Evolutionary conservation across 2,888 invertebrate genomes (phyloP).

Genomic region (Phengaris arion): DNA sequence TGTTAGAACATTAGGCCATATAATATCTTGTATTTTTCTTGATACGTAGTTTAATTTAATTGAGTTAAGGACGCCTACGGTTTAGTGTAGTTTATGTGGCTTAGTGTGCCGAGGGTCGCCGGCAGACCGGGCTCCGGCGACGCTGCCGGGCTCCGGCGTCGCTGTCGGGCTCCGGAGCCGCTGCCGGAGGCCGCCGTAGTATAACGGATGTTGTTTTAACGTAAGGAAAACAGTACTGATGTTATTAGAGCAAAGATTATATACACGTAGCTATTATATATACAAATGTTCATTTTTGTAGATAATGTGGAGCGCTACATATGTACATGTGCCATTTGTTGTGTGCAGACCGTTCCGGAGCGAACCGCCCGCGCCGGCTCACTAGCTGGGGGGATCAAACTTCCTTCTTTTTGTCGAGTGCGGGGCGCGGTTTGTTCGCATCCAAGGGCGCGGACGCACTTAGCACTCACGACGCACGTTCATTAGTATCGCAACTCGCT

Average conservation of each 20-base stretch:
- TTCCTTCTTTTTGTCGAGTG: conserved; percentile 31
- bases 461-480: neutral
- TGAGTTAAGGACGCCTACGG: neutral
- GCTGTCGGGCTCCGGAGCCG: neutral
- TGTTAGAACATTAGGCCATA: conserved; percentile 22
- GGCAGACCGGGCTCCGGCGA: neutral
- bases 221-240: conserved; percentile 71
- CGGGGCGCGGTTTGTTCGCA: neutral
- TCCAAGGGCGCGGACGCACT: neutral
- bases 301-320: conserved; percentile 63
- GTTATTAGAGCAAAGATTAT: conserved; percentile 73
- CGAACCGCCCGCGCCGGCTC: neutral
- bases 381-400: neutral
- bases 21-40: conserved; percentile 1
- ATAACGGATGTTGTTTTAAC: conserved; percentile 41
- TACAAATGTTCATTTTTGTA: conserved; percentile 48
- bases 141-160: neutral
- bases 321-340: conserved; percentile 67
- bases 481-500: neutral
- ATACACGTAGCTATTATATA: conserved; percentile 43
- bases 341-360: conserved; percentile 44
- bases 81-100: conserved; percentile 18
- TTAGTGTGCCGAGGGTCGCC: neutral
- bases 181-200: neutral
- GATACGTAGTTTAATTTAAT: neutral